These are phyloP conservation scores for Anagrus nilaparvatae DNA, from an alignment of 1,140 invertebrate species.

Conservation along the genomic window DNA sequence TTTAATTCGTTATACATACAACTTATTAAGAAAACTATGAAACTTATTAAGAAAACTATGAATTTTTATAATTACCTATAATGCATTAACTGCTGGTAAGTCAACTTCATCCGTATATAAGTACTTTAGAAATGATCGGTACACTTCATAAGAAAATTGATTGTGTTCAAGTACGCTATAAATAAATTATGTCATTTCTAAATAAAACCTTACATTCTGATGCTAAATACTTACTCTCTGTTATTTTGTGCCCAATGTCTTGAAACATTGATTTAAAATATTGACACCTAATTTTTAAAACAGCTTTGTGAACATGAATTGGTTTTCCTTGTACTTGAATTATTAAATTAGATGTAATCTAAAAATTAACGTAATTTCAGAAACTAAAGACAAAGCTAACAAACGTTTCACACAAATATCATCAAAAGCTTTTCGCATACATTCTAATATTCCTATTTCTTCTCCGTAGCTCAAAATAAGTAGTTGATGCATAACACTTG, in stretches of 20 bases:
- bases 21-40: too few relatives aligned
- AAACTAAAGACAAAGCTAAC: too few relatives aligned
- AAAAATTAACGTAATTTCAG: too few relatives aligned
- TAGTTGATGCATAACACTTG: slow-evolving; percentile 51
- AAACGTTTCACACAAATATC: too few relatives aligned
- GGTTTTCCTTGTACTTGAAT: slow-evolving; percentile 51
- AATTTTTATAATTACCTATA: slow-evolving; percentile 41
- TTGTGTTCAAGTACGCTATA: slow-evolving; percentile 50
- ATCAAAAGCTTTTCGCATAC: slow-evolving; percentile 49
- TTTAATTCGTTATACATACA: neutral
- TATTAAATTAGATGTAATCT: slow-evolving; percentile 53
- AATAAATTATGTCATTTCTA: too few relatives aligned
- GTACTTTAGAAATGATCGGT: slow-evolving; percentile 55
- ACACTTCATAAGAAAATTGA: slow-evolving; percentile 53
- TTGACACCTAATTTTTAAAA: slow-evolving; percentile 52
- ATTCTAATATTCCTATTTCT: slow-evolving; percentile 39
- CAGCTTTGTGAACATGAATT: slow-evolving; percentile 57
- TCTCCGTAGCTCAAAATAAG: slow-evolving; percentile 44
- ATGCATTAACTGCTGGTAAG: slow-evolving; percentile 51
- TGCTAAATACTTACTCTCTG: slow-evolving; percentile 49
- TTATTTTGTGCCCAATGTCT: slow-evolving; percentile 56
- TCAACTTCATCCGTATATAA: slow-evolving; percentile 60
- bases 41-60: neutral
- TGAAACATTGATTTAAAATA: slow-evolving; percentile 60
- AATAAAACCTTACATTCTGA: too few relatives aligned